Evolutionary conservation across 1,140 invertebrate species (phyloP).

Genomic region (Zaprionus ghesquierei): DNA sequence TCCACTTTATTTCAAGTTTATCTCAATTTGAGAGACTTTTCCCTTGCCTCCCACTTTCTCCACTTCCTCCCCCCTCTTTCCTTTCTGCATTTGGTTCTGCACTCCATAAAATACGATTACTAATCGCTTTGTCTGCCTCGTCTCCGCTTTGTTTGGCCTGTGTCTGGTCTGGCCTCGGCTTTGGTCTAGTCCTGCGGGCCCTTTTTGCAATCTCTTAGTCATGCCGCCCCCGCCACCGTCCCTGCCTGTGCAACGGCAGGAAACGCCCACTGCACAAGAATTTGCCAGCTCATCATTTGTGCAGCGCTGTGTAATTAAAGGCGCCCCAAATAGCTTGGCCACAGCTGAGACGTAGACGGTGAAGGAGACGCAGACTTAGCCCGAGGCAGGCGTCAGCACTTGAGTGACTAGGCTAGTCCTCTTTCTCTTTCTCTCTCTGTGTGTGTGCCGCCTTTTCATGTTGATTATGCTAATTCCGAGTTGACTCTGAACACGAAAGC

Average conservation of each 20-base stretch:
- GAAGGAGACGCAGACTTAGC: neutral
- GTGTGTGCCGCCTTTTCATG: conserved; percentile 69
- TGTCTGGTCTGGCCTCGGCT: conserved; percentile 28
- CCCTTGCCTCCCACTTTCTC: neutral
- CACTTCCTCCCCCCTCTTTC: conserved; percentile 6
- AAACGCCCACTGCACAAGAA: conserved; percentile 52
- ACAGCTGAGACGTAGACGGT: conserved; percentile 31
- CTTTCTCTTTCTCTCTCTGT: neutral
- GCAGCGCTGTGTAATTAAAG: conserved; percentile 75
- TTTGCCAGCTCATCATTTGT: conserved; percentile 74
- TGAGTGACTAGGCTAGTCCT: conserved; percentile 9
- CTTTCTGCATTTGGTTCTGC: conserved; percentile 6
- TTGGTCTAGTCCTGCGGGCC: conserved; percentile 51
- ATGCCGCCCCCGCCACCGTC: conserved; percentile 39
- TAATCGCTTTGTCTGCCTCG: conserved; percentile 66
- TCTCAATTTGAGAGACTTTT: conserved; percentile 59
- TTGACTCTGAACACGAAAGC: conserved; percentile 55
- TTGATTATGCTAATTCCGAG: conserved; percentile 76
- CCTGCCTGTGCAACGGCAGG: neutral
- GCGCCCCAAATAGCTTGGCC: conserved; percentile 59
- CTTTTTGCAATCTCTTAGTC: conserved; percentile 72
- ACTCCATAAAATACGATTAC: conserved; percentile 51
- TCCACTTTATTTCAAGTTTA: conserved; percentile 73
- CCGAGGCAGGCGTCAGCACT: conserved; percentile 17
- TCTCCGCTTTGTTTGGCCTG: conserved; percentile 1